Evolutionary conservation across 2,797 vertebrate species (phyloP).

Genomic region (Limosa lapponica): DNA sequence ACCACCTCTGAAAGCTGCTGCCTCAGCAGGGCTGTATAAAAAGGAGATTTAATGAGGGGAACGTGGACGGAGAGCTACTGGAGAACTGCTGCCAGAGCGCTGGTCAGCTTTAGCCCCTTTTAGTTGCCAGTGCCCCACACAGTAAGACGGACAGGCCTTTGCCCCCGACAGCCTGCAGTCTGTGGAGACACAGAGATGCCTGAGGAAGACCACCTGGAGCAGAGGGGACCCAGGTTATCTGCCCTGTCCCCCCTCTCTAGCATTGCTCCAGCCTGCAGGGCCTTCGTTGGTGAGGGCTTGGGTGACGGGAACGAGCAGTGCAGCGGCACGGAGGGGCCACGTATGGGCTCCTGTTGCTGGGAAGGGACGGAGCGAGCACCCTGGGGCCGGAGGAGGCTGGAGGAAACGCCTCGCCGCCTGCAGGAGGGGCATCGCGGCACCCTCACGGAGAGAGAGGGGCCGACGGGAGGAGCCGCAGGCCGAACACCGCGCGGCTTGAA

Average conservation of each 20-base stretch:
- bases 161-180: not conserved
- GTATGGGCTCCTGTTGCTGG: rapidly evolving
- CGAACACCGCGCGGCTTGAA: rapidly evolving
- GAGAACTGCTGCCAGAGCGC: not conserved
- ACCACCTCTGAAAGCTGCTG: not conserved
- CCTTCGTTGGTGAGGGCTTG: not conserved
- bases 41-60: not conserved
- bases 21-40: not conserved
- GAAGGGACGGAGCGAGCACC: too few relatives aligned
- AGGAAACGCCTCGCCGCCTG: too few relatives aligned
- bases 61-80: rapidly evolving
- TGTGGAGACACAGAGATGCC: not conserved
- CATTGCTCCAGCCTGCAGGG: not conserved
- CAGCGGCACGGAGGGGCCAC: rapidly evolving
- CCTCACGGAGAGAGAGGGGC: rapidly evolving
- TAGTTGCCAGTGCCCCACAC: rapidly evolving
- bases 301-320: rapidly evolving
- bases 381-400: not conserved
- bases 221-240: not conserved
- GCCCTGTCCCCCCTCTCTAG: not conserved
- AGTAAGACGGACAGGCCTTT: not conserved
- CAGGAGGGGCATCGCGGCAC: not conserved
- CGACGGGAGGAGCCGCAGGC: rapidly evolving
- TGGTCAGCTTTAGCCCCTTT: not conserved
- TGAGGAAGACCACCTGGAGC: not conserved